phyloP scores from a whole-genome alignment of 1,140 invertebrate genomes.

The Solen grandis region DNA sequence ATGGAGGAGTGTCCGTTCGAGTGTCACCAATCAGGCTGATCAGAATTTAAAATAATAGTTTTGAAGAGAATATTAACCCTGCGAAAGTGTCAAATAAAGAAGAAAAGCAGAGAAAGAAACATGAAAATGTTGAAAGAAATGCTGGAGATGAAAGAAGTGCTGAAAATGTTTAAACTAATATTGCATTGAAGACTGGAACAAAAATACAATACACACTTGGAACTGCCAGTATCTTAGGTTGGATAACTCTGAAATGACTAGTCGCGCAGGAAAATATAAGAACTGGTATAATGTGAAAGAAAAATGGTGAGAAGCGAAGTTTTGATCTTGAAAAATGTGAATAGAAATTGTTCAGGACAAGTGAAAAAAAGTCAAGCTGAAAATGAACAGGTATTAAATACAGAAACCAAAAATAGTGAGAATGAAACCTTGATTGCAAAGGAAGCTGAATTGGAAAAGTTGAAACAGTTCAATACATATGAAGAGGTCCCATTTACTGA shows the following conservation, averaged over 20 bases:
- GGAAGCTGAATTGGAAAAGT: constrained; percentile 41
- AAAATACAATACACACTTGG: constrained; percentile 2
- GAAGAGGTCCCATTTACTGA: no score
- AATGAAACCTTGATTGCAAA: constrained; percentile 19
- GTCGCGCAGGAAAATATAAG: constrained; percentile 35
- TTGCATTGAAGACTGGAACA: neutral
- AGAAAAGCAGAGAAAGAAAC: neutral
- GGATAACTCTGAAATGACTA: constrained; percentile 3
- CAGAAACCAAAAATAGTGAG: neutral
- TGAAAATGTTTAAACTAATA: neutral
- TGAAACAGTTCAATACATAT: constrained; percentile 45
- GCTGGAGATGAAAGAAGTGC: no score
- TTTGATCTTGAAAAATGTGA: constrained; percentile 20
- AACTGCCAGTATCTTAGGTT: neutral
- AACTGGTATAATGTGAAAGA: constrained; percentile 54
- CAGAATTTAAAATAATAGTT: neutral
- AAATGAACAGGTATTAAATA: constrained; percentile 20
- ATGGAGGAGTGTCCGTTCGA: constrained; percentile 36
- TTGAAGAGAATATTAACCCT: no score
- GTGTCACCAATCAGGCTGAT: constrained; percentile 19
- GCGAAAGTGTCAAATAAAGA: no score
- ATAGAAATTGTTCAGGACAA: neutral
- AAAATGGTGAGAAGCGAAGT: constrained; percentile 16
- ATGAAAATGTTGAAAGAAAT: constrained; percentile 2
- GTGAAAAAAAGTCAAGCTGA: no score